These are phyloP conservation scores for Scaptomyza hsui DNA, from an alignment of 1,140 invertebrate genomes.

Conservation along the genomic window DNA sequence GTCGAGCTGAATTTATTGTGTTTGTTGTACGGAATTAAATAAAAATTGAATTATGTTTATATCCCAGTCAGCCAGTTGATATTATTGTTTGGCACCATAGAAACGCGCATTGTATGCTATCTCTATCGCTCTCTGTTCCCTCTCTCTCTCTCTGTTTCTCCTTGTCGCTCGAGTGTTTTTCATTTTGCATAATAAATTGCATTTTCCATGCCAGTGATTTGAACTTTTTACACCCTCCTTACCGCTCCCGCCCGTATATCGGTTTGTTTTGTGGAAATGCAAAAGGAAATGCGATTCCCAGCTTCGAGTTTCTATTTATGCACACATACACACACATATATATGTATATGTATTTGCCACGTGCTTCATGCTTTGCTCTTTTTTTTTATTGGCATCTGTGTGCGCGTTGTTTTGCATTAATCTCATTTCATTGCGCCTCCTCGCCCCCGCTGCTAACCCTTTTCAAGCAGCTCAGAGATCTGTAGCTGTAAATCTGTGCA, in stretches of 20 bases:
- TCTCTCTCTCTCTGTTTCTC: not conserved
- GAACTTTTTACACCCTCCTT: conserved; percentile 9
- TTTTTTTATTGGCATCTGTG: conserved; percentile 59
- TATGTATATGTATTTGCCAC: conserved; percentile 57
- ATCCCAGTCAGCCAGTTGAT: conserved; percentile 65
- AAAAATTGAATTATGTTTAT: conserved; percentile 82
- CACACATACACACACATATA: no score
- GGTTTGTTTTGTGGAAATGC: conserved; percentile 33
- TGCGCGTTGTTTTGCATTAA: conserved; percentile 74
- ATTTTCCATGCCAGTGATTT: conserved; percentile 79
- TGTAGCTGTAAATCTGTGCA: conserved; percentile 33
- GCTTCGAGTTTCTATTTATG: not conserved
- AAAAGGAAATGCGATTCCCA: conserved; percentile 32
- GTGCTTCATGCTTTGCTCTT: conserved; percentile 61
- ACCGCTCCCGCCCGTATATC: conserved; percentile 1
- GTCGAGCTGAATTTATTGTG: conserved; percentile 77
- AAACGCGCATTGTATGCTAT: conserved; percentile 65
- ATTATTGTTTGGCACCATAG: conserved; percentile 77
- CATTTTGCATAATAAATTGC: conserved; percentile 83
- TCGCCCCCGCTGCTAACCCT: conserved; percentile 14
- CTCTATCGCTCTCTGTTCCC: not conserved
- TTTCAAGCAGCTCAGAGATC: not conserved
- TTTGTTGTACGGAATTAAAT: conserved; percentile 80
- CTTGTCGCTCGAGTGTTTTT: conserved; percentile 61
- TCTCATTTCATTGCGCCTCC: conserved; percentile 79